These are phyloP conservation scores for Gopherus evgoodei DNA, from an alignment of 2,113 vertebrate genomes.

Conservation along the genomic window DNA sequence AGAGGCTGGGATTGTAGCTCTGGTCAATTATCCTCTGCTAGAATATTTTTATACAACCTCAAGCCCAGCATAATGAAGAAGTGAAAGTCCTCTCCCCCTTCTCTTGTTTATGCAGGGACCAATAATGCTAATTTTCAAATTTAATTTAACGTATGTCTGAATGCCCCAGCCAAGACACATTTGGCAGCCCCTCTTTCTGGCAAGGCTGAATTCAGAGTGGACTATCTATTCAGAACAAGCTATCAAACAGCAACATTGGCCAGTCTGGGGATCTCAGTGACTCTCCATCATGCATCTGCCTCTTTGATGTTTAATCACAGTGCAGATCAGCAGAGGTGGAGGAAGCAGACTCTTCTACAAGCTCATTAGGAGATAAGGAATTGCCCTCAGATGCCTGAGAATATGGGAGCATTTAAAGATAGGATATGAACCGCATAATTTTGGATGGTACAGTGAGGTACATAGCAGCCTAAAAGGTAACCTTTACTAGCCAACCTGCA, in stretches of 20 bases:
- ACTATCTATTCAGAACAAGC: neutral
- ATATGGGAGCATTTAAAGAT: neutral
- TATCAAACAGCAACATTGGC: neutral
- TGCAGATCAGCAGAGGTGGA: neutral
- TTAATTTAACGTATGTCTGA: conserved; percentile 20
- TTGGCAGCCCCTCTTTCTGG: conserved; percentile 39
- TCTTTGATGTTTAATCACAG: neutral
- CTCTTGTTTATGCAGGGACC: neutral
- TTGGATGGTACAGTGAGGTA: neutral
- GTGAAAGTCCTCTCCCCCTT: neutral
- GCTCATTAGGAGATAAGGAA: neutral
- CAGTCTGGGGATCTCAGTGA: neutral
- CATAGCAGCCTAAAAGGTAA: neutral
- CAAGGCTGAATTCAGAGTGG: neutral
- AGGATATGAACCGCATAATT: neutral
- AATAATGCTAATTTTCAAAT: neutral
- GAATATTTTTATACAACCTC: neutral
- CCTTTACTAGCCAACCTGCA: neutral
- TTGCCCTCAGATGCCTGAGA: neutral
- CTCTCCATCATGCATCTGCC: neutral
- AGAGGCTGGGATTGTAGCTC: neutral
- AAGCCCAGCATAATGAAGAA: neutral
- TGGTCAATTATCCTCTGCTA: neutral
- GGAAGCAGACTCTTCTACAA: neutral
- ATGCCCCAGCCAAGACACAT: neutral